A percentile compares a stretch with the other conserved stretches of the same genome.
phyloP scores from a whole-genome alignment of 1,140 invertebrate species.

The Leptopilina boulardi region DNA sequence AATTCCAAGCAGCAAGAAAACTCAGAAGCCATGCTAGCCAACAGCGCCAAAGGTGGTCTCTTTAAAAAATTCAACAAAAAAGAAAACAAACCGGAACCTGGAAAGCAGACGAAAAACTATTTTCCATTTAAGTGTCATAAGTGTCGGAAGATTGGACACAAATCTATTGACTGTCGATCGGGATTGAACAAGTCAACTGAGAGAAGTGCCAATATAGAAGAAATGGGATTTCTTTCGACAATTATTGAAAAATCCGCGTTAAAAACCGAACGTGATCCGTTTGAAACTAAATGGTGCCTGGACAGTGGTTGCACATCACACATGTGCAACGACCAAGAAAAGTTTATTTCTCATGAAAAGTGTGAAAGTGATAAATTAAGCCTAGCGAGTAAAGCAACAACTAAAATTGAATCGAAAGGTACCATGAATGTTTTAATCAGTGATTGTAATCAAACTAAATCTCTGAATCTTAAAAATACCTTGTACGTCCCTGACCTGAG shows the following conservation, averaged over 20 bases:
- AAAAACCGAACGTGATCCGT: background rate
- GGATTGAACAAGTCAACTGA: background rate
- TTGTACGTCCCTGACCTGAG: too few relatives aligned
- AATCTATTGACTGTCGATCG: background rate
- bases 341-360: too few relatives aligned
- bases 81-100: background rate
- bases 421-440: background rate
- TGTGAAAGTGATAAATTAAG: too few relatives aligned
- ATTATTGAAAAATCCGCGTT: background rate
- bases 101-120: background rate
- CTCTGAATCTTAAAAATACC: too few relatives aligned
- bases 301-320: too few relatives aligned
- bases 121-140: background rate
- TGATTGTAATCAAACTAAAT: background rate
- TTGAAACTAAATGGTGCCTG: conserved; percentile 12
- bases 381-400: background rate
- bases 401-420: conserved; percentile 18
- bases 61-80: background rate
- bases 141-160: background rate
- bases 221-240: background rate
- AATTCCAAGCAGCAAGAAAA: conserved; percentile 15
- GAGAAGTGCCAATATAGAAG: background rate
- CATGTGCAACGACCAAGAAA: background rate
- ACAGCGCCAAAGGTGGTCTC: background rate
- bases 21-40: conserved; percentile 1